Evolutionary conservation across 1,140 invertebrate genomes (phyloP).

Genomic region (Saccostrea glomerata): DNA sequence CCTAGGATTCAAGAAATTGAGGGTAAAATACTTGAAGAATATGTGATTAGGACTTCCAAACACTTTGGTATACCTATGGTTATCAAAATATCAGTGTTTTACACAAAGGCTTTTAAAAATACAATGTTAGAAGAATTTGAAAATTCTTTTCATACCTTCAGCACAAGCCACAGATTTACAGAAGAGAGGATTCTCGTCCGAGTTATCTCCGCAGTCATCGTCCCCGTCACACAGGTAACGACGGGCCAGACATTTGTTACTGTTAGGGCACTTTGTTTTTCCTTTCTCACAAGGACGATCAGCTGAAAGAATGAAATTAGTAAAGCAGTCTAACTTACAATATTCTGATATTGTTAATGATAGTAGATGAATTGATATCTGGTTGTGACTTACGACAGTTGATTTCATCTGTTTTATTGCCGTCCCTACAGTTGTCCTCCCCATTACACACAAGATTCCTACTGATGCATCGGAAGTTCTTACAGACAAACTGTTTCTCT

Average conservation of each 20-base stretch:
- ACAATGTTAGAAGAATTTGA: neutral
- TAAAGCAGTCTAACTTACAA: neutral
- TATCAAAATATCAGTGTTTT: too few species aligned
- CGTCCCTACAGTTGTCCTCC: constrained; percentile 93
- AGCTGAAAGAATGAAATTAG: constrained; percentile 39
- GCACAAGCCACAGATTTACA: constrained; percentile 84
- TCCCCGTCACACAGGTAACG: constrained; percentile 82
- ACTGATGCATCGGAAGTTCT: constrained; percentile 83
- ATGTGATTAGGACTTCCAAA: too few species aligned
- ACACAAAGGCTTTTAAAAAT: too few species aligned
- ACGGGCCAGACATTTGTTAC: constrained; percentile 70
- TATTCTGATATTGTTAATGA: too few species aligned
- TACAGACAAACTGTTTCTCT: constrained; percentile 70
- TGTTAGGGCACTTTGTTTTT: constrained; percentile 72
- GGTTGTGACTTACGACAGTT: constrained; percentile 72
- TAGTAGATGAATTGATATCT: neutral
- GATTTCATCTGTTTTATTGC: constrained; percentile 71
- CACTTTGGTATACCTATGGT: too few species aligned
- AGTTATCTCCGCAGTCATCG: constrained; percentile 95
- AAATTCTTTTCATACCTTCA: constrained; percentile 55
- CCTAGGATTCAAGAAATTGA: too few species aligned
- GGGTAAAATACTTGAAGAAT: too few species aligned
- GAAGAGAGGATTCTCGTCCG: constrained; percentile 95
- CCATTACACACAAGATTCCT: constrained; percentile 81
- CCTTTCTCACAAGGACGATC: constrained; percentile 64